Conservation (phyloP, 1,140 invertebrate genomes). For the Drosophila nikananu region DNA sequence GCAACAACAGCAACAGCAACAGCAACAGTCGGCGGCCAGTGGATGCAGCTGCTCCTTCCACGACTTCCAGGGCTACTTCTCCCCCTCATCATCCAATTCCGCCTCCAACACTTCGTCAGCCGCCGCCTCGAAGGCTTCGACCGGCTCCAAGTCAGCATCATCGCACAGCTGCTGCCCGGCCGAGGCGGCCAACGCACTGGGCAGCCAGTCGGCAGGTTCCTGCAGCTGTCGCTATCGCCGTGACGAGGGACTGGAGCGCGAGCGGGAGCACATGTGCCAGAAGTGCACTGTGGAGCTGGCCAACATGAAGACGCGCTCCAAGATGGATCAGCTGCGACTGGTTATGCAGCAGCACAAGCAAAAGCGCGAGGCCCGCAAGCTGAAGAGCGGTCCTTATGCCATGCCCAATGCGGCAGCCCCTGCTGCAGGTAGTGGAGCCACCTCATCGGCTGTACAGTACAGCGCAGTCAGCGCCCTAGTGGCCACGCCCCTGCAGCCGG, state of each 20-base stretch:
- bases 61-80: constrained; percentile 68
- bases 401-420: constrained; percentile 57
- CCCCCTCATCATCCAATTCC: constrained; percentile 33
- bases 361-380: constrained; percentile 91
- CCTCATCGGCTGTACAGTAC: constrained; percentile 39
- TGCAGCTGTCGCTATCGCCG: constrained; percentile 77
- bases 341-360: constrained; percentile 95
- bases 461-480: constrained; percentile 60
- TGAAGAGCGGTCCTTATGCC: constrained; percentile 90
- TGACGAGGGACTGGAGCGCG: constrained; percentile 41
- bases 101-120: not conserved
- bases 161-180: constrained; percentile 30
- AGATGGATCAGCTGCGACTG: constrained; percentile 93
- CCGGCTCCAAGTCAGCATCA: constrained; percentile 19
- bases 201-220: constrained; percentile 26
- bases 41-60: constrained; percentile 63
- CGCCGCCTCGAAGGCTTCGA: constrained; percentile 11
- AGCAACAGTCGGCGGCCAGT: constrained; percentile 24
- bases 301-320: constrained; percentile 93
- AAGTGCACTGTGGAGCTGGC: constrained; percentile 88
- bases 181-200: constrained; percentile 14
- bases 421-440: not conserved
- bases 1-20: constrained; percentile 52
- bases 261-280: constrained; percentile 71
- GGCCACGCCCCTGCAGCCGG: constrained; percentile 6